Evolutionary conservation across 2,113 vertebrate genomes (phyloP).

Genomic region (Lethenteron camtschaticum): DNA sequence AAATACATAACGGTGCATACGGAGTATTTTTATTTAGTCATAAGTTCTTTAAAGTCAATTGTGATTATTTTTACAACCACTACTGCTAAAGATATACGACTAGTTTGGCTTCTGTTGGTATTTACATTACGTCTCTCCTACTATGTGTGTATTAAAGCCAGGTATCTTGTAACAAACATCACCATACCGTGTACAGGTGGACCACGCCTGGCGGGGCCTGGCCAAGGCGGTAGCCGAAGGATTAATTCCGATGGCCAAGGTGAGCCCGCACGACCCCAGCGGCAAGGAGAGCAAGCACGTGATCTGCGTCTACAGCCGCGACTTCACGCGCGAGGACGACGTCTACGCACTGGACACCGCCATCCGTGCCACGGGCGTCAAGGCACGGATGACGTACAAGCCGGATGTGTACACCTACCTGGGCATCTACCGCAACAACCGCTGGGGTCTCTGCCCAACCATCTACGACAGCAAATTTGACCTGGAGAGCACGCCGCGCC

Average conservation of each 20-base stretch:
- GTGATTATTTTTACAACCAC: no score
- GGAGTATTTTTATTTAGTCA: no score
- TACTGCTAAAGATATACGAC: no score
- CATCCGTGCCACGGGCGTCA: conserved; percentile 45
- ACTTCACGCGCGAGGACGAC: conserved; percentile 49
- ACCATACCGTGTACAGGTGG: conserved; percentile 23
- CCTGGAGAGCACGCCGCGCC: conserved; percentile 42
- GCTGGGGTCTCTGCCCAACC: conserved; percentile 61
- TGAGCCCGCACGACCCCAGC: conserved; percentile 32
- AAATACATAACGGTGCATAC: no score
- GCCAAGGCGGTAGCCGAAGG: conserved; percentile 41
- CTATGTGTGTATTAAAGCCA: no score
- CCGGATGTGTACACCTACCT: conserved; percentile 59
- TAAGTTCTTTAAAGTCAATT: no score
- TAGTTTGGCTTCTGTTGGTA: no score
- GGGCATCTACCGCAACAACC: conserved; percentile 60
- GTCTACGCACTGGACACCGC: conserved; percentile 32
- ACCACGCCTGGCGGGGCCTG: conserved; percentile 53
- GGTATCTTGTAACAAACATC: no score
- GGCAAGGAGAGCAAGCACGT: conserved; percentile 29
- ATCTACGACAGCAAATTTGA: conserved; percentile 68
- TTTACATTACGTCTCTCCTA: no score
- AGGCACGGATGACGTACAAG: conserved; percentile 51
- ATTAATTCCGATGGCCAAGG: conserved; percentile 33
- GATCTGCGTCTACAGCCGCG: conserved; percentile 47